phyloP scores from a whole-genome alignment of 2,797 vertebrate species.

The Sebastes paucispinis region DNA sequence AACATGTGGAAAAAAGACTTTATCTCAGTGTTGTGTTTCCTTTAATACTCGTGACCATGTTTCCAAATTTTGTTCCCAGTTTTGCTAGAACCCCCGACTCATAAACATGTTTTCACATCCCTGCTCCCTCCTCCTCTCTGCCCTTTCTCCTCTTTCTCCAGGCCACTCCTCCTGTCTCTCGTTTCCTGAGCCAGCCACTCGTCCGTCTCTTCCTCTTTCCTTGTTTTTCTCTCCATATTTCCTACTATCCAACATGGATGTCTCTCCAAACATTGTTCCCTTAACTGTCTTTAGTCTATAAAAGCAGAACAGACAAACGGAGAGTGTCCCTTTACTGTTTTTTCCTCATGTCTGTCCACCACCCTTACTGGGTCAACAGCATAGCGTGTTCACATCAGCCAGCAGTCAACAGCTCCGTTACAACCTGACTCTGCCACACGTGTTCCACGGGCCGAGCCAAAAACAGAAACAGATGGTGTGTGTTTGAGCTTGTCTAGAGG shows the following conservation, averaged over 20 bases:
- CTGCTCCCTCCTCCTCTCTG: constrained; percentile 7
- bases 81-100: constrained; percentile 7
- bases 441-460: constrained; percentile 28
- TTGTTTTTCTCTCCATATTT: not conserved
- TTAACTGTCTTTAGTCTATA: not conserved
- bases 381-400: not conserved
- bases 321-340: not conserved
- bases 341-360: not conserved
- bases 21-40: not conserved
- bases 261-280: not conserved
- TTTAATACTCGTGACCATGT: not conserved
- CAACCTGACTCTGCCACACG: constrained; percentile 23
- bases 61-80: not conserved
- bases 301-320: not conserved
- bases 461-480: constrained; percentile 48
- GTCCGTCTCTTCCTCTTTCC: not conserved
- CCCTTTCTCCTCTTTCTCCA: constrained; percentile 25
- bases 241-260: not conserved
- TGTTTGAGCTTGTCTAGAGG: constrained; percentile 15
- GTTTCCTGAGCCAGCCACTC: not conserved
- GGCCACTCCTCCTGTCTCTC: not conserved
- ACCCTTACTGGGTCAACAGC: not conserved
- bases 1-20: not conserved
- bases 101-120: constrained; percentile 67
- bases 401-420: constrained; percentile 20